Evolutionary conservation across 2,888 invertebrate genomes (phyloP).

Genomic region (Lysandra bellargus): DNA sequence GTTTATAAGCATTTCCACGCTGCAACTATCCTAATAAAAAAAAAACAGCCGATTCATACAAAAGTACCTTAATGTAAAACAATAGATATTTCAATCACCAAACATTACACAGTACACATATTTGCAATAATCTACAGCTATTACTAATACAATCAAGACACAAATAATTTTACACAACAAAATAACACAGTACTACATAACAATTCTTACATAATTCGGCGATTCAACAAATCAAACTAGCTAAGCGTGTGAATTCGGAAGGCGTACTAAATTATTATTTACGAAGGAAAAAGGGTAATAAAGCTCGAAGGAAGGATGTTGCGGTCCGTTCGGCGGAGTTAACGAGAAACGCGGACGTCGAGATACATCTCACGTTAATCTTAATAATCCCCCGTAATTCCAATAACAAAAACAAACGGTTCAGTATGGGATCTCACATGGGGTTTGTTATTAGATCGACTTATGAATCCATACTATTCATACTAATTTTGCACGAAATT

Average conservation of each 20-base stretch:
- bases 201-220: background rate
- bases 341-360: background rate
- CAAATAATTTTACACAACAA: background rate
- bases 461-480: background rate
- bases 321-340: background rate
- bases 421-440: background rate
- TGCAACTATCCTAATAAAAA: too few relatives aligned
- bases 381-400: conserved; percentile 5
- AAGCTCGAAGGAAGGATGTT: background rate
- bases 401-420: conserved; percentile 8
- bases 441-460: background rate
- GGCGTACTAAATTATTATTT: background rate
- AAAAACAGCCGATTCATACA: too few relatives aligned
- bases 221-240: background rate
- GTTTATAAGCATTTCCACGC: too few relatives aligned
- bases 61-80: too few relatives aligned
- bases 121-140: too few relatives aligned
- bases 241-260: background rate
- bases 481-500: background rate
- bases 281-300: conserved; percentile 13
- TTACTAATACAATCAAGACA: background rate
- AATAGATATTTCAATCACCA: too few relatives aligned
- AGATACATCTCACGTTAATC: conserved; percentile 9
- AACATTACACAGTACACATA: too few relatives aligned
- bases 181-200: background rate